Base-by-base conservation (phyloP, 2,113 vertebrate genomes). In the Halcyon malimbica region DNA sequence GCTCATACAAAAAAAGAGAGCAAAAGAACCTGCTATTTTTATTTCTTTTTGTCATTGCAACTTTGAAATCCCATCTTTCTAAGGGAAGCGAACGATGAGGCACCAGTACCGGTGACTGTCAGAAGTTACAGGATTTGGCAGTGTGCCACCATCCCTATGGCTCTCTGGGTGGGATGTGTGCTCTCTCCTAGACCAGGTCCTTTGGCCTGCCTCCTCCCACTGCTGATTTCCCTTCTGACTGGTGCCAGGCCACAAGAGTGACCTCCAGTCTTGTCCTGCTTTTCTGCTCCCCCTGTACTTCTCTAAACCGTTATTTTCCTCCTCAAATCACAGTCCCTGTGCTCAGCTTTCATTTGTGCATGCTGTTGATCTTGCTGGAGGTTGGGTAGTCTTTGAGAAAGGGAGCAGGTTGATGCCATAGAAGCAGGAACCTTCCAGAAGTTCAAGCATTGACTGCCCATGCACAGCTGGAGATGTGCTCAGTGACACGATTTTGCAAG, bases 391-490 rank as follows among this genome's bases (percentile, higher is more conserved):
- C 26, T 53, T 50, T 29, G 42, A 2, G 41, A 8, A 73, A 59
- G 29, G n/a, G 65, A 35, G 16, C 1, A 1, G 8, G 33, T 65
- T 0, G 0, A 6, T 37, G 59, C 0, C 1, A 35, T 62, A 25
- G 59, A 41, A 74, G 13, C 54, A 35, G 81, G 77, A 94, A 19
- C 39, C 44, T 87, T 87, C 33, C 0, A 0, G 35, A 5, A 1
- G 2, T 53, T 77, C 0, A 41, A 17, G 50, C 2, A 1, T 24
- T 0, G 2, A 10, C 24, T 0, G 9, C 41, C 44, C 2, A 1
- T 0, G 0, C 29, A 53, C 13, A 29, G 29, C 33, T 53, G 68
- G 39, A 69, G 39, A 11, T 50, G 33, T 0, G 0, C 51, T 63
- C 1, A 0, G 48, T 42, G 73, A 56, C 25, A 3, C 0, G 0